These are phyloP conservation scores for Coregonus clupeaformis DNA, from an alignment of 2,113 vertebrate genomes.

Conservation along the genomic window DNA sequence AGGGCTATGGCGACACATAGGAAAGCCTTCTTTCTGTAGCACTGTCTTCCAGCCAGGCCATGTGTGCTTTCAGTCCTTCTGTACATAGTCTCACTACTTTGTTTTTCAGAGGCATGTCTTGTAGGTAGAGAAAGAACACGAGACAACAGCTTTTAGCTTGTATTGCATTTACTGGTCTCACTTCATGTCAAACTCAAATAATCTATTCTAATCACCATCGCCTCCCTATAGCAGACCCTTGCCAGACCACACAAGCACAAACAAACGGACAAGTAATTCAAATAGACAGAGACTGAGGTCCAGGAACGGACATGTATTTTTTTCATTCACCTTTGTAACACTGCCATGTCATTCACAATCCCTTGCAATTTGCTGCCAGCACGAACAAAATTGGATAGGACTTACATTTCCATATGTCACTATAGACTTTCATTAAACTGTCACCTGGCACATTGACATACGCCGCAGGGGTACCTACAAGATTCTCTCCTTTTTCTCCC, in stretches of 20 bases:
- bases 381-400: not conserved
- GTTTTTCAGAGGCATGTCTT: not conserved
- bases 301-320: not conserved
- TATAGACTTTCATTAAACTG: conserved; percentile 36
- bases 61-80: not conserved
- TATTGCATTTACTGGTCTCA: not conserved
- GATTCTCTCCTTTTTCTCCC: conserved; percentile 21
- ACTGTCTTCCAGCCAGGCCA: not conserved
- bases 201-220: not conserved
- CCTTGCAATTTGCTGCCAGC: not conserved
- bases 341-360: conserved; percentile 6
- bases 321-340: conserved; percentile 22
- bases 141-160: not conserved
- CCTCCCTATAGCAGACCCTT: not conserved
- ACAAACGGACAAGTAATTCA: not conserved
- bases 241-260: not conserved
- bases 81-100: too few relatives aligned
- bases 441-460: conserved; percentile 22
- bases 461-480: not conserved
- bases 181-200: not conserved
- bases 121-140: not conserved
- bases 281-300: not conserved
- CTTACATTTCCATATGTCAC: conserved; percentile 6
- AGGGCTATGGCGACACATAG: not conserved
- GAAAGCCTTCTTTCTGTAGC: too few relatives aligned